A percentile compares a stretch with the other conserved stretches of the same genome.
Conservation (phyloP, 2,888 invertebrate genomes). For the Oegoconia quadripuncta region DNA sequence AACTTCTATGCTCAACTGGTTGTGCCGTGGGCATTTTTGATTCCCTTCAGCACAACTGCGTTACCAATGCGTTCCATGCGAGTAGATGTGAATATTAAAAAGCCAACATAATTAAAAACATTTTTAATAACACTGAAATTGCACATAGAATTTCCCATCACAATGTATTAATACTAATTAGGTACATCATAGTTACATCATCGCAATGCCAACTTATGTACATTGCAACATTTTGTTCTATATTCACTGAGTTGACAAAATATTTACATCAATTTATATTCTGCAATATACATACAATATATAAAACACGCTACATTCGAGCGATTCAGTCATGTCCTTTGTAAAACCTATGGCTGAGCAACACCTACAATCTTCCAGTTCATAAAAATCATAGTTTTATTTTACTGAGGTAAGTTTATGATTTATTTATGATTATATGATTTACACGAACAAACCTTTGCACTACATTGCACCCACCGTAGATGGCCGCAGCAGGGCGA, state of each 20-base stretch:
- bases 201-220: slow-evolving; percentile 46
- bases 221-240: slow-evolving; percentile 10
- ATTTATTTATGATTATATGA: too few species aligned
- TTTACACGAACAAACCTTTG: too few species aligned
- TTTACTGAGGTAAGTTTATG: too few species aligned
- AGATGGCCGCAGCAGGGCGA: too few species aligned
- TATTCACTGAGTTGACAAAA: slow-evolving; percentile 3
- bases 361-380: slow-evolving; percentile 13
- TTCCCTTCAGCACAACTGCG: too few species aligned
- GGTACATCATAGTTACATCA: slow-evolving; percentile 53
- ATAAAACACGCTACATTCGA: slow-evolving; percentile 31
- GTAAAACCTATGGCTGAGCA: slow-evolving; percentile 17
- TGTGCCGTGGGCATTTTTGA: too few species aligned
- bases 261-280: not conserved
- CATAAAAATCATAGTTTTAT: too few species aligned
- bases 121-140: slow-evolving; percentile 66
- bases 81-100: not conserved
- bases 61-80: too few species aligned
- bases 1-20: too few species aligned
- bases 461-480: too few species aligned
- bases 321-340: slow-evolving; percentile 40
- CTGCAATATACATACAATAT: slow-evolving; percentile 22
- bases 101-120: slow-evolving; percentile 40
- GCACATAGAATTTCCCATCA: slow-evolving; percentile 65
- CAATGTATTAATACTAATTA: slow-evolving; percentile 53